Evolutionary conservation across 2,797 vertebrate genomes (phyloP).

Genomic region (Amblyopsis hoosieri): DNA sequence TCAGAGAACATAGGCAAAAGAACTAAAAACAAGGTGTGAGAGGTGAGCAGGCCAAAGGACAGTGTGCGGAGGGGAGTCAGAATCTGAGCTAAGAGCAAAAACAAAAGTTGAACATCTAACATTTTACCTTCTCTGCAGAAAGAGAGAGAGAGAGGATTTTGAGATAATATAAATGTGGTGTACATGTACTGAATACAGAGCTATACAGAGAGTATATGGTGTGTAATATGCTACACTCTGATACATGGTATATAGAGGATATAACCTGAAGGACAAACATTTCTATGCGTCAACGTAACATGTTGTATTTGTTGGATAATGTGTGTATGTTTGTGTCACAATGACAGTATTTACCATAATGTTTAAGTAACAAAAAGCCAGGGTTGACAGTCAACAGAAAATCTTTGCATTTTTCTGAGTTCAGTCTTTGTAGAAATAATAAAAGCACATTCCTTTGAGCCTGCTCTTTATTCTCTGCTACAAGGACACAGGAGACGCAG

Average conservation of each 20-base stretch:
- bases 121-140: background rate
- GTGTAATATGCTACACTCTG: too few species aligned
- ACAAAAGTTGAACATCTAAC: background rate
- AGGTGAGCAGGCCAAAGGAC: conserved; percentile 31
- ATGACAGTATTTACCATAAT: background rate
- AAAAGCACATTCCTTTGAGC: conserved; percentile 12
- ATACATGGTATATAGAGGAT: too few species aligned
- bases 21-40: conserved; percentile 26
- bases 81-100: conserved; percentile 14
- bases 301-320: too few species aligned
- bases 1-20: background rate
- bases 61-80: conserved; percentile 7
- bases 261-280: too few species aligned
- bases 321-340: too few species aligned
- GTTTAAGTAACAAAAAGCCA: background rate
- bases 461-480: conserved; percentile 2
- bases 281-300: too few species aligned
- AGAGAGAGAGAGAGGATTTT: background rate
- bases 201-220: too few species aligned
- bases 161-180: background rate
- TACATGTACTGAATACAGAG: too few species aligned
- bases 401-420: conserved; percentile 18
- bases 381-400: background rate
- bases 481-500: too few species aligned
- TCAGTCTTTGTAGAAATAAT: conserved; percentile 4